These are phyloP conservation scores for Dipodomys merriami DNA, from an alignment of 2,113 vertebrate genomes.

Conservation along the genomic window DNA sequence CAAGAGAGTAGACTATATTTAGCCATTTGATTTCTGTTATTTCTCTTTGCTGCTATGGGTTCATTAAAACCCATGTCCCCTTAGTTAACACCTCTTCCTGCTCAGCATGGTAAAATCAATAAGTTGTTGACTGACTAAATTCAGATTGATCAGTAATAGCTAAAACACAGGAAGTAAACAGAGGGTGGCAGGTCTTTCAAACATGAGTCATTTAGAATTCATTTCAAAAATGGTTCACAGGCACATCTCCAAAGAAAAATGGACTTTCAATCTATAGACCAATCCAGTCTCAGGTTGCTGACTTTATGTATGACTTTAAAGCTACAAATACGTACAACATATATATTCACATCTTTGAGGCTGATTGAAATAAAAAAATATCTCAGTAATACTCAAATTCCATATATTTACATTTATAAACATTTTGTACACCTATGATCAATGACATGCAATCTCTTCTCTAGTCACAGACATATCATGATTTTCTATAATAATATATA, in stretches of 20 bases:
- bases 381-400: not conserved
- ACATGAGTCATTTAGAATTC: not conserved
- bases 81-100: not conserved
- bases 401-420: not conserved
- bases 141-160: not conserved
- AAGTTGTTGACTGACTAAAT: not conserved
- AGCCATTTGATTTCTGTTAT: not conserved
- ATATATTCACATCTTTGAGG: not conserved
- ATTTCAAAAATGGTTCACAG: not conserved
- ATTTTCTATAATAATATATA: too few relatives aligned
- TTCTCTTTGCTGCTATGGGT: not conserved
- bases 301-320: not conserved
- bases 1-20: not conserved
- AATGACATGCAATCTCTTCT: not conserved
- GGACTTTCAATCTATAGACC: not conserved
- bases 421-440: not conserved
- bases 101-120: constrained; percentile 1
- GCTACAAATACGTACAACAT: not conserved
- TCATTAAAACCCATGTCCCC: not conserved
- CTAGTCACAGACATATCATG: not conserved
- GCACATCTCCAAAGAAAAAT: not conserved
- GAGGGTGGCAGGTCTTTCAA: not conserved
- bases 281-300: not conserved
- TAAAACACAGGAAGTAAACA: not conserved
- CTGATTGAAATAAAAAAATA: not conserved